Evolutionary conservation across 2,888 invertebrate species (phyloP).

Genomic region (Epinotia nisella): DNA sequence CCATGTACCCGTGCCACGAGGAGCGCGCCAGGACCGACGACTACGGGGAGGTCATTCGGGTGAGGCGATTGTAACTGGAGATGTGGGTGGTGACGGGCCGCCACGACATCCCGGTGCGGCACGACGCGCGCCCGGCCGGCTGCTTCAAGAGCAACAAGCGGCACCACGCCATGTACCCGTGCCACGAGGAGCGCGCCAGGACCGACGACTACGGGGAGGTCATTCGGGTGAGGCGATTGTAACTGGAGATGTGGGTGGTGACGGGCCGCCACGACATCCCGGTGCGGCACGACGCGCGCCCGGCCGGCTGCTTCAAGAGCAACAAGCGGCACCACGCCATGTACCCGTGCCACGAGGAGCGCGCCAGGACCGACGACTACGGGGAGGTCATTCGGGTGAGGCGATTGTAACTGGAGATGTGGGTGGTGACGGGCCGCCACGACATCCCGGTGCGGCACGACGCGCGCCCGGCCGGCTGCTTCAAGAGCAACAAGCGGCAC

Average conservation of each 20-base stretch:
- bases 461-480: no score
- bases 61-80: no score
- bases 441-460: no score
- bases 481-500: constrained; percentile 91
- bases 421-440: no score
- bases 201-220: constrained; percentile 99
- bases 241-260: no score
- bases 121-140: no score
- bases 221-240: constrained; percentile 91
- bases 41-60: constrained; percentile 97
- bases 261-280: no score
- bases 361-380: constrained; percentile 96
- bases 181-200: constrained; percentile 95
- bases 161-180: constrained; percentile 98
- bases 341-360: constrained; percentile 97
- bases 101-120: no score
- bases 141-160: constrained; percentile 90
- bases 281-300: no score
- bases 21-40: constrained; percentile 96
- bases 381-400: constrained; percentile 96
- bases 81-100: no score
- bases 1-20: constrained; percentile 98
- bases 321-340: constrained; percentile 97
- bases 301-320: constrained; percentile 83
- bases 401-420: no score